Evolutionary conservation across 2,888 invertebrate genomes (phyloP).

Genomic region (Eilema caniola): DNA sequence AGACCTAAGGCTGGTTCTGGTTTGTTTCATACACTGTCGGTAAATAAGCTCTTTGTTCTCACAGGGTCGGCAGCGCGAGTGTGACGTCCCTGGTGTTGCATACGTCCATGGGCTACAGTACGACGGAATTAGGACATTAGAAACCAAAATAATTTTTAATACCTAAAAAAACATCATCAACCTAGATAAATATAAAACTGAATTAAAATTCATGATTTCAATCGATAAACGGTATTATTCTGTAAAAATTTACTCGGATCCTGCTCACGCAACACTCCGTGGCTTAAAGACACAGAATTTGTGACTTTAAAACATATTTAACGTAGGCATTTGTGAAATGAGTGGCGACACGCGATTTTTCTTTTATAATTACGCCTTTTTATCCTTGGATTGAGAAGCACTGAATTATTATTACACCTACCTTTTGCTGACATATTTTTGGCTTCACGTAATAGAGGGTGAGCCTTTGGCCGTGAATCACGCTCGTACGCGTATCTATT

Average conservation of each 20-base stretch:
- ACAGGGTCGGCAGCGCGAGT: too few species aligned
- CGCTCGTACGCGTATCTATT: too few species aligned
- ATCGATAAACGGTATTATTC: constrained; percentile 41
- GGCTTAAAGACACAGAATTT: constrained; percentile 32
- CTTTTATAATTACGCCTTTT: not conserved
- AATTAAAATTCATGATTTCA: constrained; percentile 39
- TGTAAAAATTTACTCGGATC: constrained; percentile 35
- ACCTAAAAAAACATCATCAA: constrained; percentile 10
- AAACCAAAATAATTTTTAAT: constrained; percentile 4
- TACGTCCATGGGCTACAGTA: too few species aligned
- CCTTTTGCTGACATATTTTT: not conserved
- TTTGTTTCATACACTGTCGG: too few species aligned
- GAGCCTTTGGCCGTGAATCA: too few species aligned
- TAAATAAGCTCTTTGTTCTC: too few species aligned
- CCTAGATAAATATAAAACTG: constrained; percentile 35
- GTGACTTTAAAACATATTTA: constrained; percentile 44
- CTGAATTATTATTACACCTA: not conserved
- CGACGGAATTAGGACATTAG: too few species aligned
- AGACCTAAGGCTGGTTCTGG: too few species aligned
- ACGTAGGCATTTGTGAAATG: constrained; percentile 37
- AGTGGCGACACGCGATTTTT: constrained; percentile 39
- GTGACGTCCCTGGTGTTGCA: too few species aligned
- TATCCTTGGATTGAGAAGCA: not conserved
- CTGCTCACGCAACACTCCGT: constrained; percentile 42
- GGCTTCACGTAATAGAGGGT: too few species aligned